Conservation (phyloP, 1,140 invertebrate species). For the Drosophila repletoides region DNA sequence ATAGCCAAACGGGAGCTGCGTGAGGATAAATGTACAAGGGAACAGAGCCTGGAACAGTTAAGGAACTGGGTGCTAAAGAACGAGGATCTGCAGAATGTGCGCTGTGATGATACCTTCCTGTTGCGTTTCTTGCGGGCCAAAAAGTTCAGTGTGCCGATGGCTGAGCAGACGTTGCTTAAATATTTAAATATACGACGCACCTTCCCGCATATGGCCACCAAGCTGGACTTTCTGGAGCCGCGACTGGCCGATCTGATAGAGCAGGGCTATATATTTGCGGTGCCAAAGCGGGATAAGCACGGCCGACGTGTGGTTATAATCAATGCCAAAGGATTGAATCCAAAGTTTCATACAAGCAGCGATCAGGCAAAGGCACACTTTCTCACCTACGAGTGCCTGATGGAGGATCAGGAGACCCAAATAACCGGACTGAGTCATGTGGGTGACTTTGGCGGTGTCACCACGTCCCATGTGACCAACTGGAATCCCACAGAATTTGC, state of each 20-base stretch:
- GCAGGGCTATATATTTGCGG: constrained; percentile 88
- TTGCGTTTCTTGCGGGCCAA: constrained; percentile 89
- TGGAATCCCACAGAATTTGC: constrained; percentile 88
- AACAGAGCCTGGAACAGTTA: constrained; percentile 85
- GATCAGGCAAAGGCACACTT: constrained; percentile 87
- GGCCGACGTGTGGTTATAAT: constrained; percentile 88
- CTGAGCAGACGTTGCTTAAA: constrained; percentile 90
- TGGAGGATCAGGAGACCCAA: constrained; percentile 89
- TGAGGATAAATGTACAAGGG: constrained; percentile 85
- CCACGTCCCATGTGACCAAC: constrained; percentile 85
- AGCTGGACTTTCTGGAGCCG: constrained; percentile 86
- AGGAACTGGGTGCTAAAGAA: constrained; percentile 88
- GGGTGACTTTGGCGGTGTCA: constrained; percentile 85
- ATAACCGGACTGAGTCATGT: constrained; percentile 88
- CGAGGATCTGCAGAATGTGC: constrained; percentile 86
- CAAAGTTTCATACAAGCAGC: constrained; percentile 85
- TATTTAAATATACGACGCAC: constrained; percentile 89
- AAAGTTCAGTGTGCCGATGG: constrained; percentile 91
- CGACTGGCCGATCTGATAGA: constrained; percentile 86
- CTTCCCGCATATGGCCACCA: constrained; percentile 85
- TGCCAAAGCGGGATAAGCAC: constrained; percentile 87
- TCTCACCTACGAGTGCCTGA: constrained; percentile 88
- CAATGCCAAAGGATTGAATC: constrained; percentile 87
- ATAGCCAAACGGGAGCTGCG: constrained; percentile 86
- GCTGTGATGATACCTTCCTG: constrained; percentile 89